phyloP scores from a whole-genome alignment of 2,113 vertebrate species.

The Emydura subglobosa region DNA sequence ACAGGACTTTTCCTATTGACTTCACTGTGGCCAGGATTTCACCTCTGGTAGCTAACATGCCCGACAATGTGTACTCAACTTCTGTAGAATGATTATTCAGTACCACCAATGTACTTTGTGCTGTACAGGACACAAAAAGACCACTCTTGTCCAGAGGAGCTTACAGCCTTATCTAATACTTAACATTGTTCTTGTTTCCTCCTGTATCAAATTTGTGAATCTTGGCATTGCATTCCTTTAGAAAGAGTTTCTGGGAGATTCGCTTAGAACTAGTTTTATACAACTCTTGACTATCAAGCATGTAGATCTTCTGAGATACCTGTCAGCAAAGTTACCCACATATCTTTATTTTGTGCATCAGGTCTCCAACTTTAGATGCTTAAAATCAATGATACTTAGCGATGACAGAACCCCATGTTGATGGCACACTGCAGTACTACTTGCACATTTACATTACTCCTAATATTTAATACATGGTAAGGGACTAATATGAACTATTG shows the following conservation, averaged over 20 bases:
- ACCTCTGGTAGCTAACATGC: neutral
- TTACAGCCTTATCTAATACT: neutral
- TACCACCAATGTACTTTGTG: neutral
- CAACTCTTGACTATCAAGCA: neutral
- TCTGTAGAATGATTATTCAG: neutral
- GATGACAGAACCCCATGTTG: neutral
- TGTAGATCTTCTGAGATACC: neutral
- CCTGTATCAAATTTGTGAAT: neutral
- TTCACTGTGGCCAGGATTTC: neutral
- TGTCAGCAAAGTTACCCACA: rapidly evolving
- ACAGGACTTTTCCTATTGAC: neutral
- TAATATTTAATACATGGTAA: neutral
- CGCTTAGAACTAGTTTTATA: neutral
- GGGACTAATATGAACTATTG: neutral
- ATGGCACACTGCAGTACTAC: neutral
- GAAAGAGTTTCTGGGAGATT: neutral
- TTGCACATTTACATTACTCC: neutral
- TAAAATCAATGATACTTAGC: neutral
- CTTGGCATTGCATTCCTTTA: neutral
- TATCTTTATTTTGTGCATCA: neutral
- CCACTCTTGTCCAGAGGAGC: neutral
- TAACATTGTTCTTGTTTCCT: neutral
- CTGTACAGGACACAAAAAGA: neutral
- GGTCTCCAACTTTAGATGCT: neutral
- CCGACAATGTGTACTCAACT: neutral